phyloP scores from a whole-genome alignment of 2,113 vertebrate species.

The Jacana jacana region DNA sequence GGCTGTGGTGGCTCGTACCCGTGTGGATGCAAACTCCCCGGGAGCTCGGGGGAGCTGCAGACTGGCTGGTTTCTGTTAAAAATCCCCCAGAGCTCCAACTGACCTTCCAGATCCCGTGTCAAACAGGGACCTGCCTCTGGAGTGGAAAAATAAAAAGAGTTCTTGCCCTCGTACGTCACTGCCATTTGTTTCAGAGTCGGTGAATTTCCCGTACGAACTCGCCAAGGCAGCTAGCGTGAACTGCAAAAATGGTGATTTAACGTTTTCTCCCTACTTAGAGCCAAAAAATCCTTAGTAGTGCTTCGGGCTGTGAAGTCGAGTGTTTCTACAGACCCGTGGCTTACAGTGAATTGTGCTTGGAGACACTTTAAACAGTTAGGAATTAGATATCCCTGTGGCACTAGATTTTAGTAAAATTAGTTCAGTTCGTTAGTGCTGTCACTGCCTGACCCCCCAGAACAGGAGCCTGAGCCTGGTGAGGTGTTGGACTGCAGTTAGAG shows the following conservation, averaged over 20 bases:
- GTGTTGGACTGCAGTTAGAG: background rate
- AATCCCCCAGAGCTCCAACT: background rate
- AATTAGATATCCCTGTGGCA: background rate
- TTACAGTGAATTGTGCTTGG: background rate
- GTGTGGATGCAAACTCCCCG: background rate
- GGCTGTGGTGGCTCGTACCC: background rate
- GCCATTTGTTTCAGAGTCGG: background rate
- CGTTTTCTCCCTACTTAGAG: background rate
- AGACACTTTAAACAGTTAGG: background rate
- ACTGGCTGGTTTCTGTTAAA: background rate
- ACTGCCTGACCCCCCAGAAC: background rate
- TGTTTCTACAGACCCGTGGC: background rate
- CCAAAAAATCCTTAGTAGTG: background rate
- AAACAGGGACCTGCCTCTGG: background rate
- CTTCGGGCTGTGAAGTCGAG: background rate
- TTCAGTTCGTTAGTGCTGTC: background rate
- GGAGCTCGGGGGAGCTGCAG: background rate
- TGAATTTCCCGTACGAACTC: background rate
- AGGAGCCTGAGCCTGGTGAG: background rate
- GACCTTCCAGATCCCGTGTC: background rate
- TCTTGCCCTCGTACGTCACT: background rate
- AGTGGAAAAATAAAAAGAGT: slow-evolving; percentile 33
- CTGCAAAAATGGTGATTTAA: background rate
- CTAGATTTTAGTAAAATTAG: background rate
- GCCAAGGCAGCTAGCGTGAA: background rate